Conservation (phyloP, 1,140 invertebrate genomes). For the Macrobrachium nipponense region DNA sequence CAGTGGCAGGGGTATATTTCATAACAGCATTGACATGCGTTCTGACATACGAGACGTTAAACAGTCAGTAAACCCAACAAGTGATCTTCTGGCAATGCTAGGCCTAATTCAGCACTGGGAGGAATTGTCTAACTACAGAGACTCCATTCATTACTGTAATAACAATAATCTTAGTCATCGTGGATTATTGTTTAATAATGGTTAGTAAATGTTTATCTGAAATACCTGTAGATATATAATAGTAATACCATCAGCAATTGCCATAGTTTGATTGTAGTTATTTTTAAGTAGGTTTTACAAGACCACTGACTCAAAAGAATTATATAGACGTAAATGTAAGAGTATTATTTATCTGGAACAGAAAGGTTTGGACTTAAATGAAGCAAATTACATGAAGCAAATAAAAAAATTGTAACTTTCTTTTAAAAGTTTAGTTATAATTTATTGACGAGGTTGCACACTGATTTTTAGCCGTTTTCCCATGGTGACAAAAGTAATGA, state of each 20-base stretch:
- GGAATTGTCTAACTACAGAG: neutral
- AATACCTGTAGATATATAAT: neutral
- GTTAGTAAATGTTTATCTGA: neutral
- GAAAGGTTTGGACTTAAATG: no score
- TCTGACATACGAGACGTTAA: constrained; percentile 8
- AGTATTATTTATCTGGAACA: no score
- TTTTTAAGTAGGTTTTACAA: no score
- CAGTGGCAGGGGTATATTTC: constrained; percentile 34
- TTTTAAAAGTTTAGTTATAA: no score
- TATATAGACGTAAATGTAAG: no score
- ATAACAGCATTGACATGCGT: constrained; percentile 24
- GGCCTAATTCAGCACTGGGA: constrained; percentile 18
- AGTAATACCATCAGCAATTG: neutral
- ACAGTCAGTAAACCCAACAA: constrained; percentile 1
- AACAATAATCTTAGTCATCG: constrained; percentile 37
- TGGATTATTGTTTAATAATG: constrained; percentile 30
- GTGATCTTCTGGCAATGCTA: constrained; percentile 34
- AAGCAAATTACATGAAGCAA: no score
- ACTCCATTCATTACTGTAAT: constrained; percentile 37
- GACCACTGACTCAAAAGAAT: no score
- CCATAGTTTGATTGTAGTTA: no score
- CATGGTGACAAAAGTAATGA: neutral
- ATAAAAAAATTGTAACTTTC: no score
- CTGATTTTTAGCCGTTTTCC: no score
- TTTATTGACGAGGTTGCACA: no score